A percentile compares a stretch with the other conserved stretches of the same genome.
Evolutionary conservation across 2,888 invertebrate species (phyloP).

Genomic region (Choristoneura rosaceana): DNA sequence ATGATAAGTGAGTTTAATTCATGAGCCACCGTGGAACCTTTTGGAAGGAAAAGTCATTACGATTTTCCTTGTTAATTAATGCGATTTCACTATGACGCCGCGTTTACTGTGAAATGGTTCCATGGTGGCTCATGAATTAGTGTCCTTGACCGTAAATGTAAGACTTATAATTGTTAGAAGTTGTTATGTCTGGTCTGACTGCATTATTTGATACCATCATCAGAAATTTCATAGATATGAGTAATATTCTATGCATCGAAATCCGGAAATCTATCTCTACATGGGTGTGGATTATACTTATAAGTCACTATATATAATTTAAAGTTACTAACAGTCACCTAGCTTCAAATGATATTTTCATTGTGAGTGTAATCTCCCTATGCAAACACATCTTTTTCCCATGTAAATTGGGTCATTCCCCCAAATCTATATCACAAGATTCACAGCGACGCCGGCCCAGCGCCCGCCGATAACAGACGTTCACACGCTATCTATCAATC

Average conservation of each 20-base stretch:
- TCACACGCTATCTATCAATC: conserved; percentile 71
- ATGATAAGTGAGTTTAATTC: no score
- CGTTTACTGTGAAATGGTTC: no score
- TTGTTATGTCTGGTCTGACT: no score
- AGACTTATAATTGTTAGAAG: no score
- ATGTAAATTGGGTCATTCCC: conserved; percentile 53
- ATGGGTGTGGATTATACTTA: not conserved
- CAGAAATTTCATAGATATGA: no score
- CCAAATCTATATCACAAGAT: conserved; percentile 24
- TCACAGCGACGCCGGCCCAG: conserved; percentile 45
- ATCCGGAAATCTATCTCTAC: not conserved
- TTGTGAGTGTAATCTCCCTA: conserved; percentile 17
- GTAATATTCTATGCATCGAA: not conserved
- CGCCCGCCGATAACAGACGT: conserved; percentile 64
- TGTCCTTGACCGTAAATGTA: no score
- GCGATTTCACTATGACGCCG: no score
- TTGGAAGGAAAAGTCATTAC: no score
- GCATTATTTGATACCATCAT: no score
- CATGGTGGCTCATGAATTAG: no score
- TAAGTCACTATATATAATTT: not conserved
- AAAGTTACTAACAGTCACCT: not conserved
- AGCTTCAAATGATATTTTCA: not conserved
- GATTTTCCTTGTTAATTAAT: no score
- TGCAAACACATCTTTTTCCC: conserved; percentile 44
- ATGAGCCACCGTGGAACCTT: no score